phyloP scores from a whole-genome alignment of 2,888 invertebrate species.

The Erynnis tages region DNA sequence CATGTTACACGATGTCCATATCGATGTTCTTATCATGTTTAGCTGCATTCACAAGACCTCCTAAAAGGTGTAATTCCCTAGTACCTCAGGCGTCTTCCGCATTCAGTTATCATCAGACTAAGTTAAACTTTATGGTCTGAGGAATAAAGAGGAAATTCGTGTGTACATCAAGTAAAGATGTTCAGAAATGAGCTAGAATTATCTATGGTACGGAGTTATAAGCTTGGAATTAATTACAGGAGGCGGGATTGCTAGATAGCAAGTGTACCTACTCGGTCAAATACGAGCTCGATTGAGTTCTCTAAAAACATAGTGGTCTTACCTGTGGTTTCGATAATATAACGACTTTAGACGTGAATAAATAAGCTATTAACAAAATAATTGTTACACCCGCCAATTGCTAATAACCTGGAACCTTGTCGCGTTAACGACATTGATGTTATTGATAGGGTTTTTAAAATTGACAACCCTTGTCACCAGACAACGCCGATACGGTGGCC shows the following conservation, averaged over 20 bases:
- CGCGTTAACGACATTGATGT: too few species aligned
- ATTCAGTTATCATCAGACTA: background rate
- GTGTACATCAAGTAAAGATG: background rate
- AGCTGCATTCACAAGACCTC: background rate
- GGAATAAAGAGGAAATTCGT: background rate
- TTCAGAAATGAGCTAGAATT: conserved; percentile 31
- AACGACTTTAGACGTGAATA: too few species aligned
- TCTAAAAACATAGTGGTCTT: background rate
- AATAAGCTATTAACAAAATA: too few species aligned
- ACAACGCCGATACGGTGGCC: too few species aligned
- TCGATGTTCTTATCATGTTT: too few species aligned
- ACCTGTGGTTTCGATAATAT: too few species aligned
- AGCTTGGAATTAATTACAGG: conserved; percentile 32
- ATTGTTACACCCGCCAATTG: too few species aligned
- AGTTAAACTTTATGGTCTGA: background rate
- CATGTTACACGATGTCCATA: too few species aligned
- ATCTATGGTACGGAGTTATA: conserved; percentile 31
- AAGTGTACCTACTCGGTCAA: conserved; percentile 34
- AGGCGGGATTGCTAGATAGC: conserved; percentile 19
- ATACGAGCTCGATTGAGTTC: conserved; percentile 28
- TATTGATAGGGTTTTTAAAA: too few species aligned
- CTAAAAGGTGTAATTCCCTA: conserved; percentile 15
- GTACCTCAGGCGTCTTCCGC: conserved; percentile 1
- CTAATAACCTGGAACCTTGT: too few species aligned
- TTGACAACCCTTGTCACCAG: too few species aligned